phyloP scores from a whole-genome alignment of 2,888 invertebrate species.

The Cantharis lateralis region DNA sequence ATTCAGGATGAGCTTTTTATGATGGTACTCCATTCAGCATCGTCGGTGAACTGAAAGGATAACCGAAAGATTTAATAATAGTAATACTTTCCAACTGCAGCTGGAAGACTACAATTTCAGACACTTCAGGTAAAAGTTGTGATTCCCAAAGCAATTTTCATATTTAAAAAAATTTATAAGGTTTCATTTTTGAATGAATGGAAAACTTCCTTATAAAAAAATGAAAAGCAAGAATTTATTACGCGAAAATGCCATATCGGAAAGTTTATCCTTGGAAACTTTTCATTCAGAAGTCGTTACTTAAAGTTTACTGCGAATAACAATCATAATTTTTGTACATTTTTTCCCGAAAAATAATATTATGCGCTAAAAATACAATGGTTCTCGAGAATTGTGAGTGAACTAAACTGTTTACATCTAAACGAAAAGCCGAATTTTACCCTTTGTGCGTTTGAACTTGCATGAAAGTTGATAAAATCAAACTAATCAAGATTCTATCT shows the following conservation, averaged over 20 bases:
- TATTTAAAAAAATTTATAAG: not conserved
- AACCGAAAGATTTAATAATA: not conserved
- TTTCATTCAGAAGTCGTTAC: not conserved
- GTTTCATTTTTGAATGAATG: not conserved
- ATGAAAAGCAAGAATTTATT: not conserved
- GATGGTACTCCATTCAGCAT: not conserved
- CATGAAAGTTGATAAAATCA: not conserved
- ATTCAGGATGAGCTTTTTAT: not conserved
- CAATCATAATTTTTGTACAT: not conserved
- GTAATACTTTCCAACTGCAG: not conserved
- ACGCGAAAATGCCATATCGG: not conserved
- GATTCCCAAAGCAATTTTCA: not conserved
- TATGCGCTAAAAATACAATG: not conserved
- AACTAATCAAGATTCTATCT: not conserved
- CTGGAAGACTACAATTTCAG: not conserved
- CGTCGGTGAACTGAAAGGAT: not conserved
- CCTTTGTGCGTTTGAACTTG: not conserved
- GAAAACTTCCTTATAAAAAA: not conserved
- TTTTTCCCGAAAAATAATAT: not conserved
- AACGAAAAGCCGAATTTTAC: not conserved
- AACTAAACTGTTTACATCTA: not conserved
- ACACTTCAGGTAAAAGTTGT: not conserved
- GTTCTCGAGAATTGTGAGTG: not conserved
- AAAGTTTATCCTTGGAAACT: not conserved
- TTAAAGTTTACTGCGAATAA: not conserved